Base-by-base conservation (phyloP, 2,113 vertebrate genomes). In the Symphodus melops region DNA sequence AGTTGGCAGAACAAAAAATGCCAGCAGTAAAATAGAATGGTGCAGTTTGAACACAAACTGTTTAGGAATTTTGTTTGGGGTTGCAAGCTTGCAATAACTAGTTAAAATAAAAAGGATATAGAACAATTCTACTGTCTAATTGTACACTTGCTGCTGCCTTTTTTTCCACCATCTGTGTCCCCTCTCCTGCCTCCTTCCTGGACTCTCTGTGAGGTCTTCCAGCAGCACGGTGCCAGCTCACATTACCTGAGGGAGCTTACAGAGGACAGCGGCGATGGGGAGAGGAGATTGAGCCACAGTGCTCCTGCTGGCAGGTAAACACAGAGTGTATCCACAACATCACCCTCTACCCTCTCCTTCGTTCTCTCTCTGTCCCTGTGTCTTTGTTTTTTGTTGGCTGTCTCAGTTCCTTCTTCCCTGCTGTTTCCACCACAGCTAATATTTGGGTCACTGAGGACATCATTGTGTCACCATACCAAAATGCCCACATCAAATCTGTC, bases 361-460 rank as follows among this genome's bases (percentile, higher is more conserved):
- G 19, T 19, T 51, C 19, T 51, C 10, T 59, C 60, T 58, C 19
- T 37, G 60, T 53, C 5, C 60, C 16, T 36, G 21, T 62, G 62
- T 75, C 5, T 64, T 14, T 36, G 21, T 65, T 65, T 75, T 75
- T 67, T 28, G 54, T 82, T 64, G 62, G 10, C 64, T 78, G 61
- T 61, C 53, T 75, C 68, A 57, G 62, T 67, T 77, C 46, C 44
- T 48, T 42, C 33, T 76, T 37, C 48, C 72, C 85, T 21, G 62
- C 73, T 72, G 84, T 74, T 89, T 68, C 37, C 73, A 76, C 75
- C 49, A 39, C 58, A 72, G 74, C 65, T 66, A 72, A 57, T 74
- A 88, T 85, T 61, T 68, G 71, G 84, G 80, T 85, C 82, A 83
- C 49, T 75, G 79, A 73, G 72, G 85, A 87, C 71, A 74, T 86